These are phyloP conservation scores for Parasteatoda tepidariorum DNA, from an alignment of 1,140 invertebrate genomes.

Conservation along the genomic window DNA sequence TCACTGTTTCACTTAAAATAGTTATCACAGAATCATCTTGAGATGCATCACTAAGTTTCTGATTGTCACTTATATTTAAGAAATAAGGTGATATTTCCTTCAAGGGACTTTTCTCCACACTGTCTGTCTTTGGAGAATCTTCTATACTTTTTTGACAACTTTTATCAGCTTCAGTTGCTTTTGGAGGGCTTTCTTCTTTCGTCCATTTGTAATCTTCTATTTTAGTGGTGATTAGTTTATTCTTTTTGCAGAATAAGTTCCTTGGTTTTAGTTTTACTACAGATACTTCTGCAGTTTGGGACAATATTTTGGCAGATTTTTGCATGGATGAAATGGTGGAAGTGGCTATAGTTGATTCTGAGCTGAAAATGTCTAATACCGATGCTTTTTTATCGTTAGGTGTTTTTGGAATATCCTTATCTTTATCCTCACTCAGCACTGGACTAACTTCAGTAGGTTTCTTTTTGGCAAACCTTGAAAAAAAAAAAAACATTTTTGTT, in stretches of 20 bases:
- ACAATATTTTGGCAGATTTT: constrained; percentile 13
- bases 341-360: constrained; percentile 1
- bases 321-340: constrained; percentile 6
- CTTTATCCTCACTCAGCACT: neutral
- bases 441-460: neutral
- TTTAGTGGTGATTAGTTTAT: constrained; percentile 11
- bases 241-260: neutral
- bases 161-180: neutral
- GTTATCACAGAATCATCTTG: neutral
- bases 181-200: neutral
- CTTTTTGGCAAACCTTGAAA: constrained; percentile 38
- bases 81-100: neutral
- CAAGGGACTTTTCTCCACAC: neutral
- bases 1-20: neutral
- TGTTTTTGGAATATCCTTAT: neutral
- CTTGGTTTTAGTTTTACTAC: neutral
- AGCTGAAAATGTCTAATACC: constrained; percentile 18
- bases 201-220: constrained; percentile 1
- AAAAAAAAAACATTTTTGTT: neutral
- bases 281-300: neutral
- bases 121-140: neutral
- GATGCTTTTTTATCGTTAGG: too few relatives aligned
- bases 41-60: neutral
- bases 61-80: neutral
- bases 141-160: constrained; percentile 1